phyloP scores from a whole-genome alignment of 1,140 invertebrate genomes.

The Nilaparvata lugens region DNA sequence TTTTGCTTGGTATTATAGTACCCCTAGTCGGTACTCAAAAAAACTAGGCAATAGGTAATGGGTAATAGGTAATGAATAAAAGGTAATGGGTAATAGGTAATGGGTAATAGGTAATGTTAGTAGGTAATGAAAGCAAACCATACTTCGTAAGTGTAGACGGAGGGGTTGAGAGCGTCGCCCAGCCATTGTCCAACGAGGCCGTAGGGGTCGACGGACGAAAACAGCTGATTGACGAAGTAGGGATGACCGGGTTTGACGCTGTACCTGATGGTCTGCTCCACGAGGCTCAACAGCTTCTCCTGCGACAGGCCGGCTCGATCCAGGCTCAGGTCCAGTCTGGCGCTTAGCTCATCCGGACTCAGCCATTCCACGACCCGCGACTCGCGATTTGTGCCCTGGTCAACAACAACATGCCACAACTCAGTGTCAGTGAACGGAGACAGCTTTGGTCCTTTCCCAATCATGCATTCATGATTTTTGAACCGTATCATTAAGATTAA shows the following conservation, averaged over 20 bases:
- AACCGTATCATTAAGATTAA: no score
- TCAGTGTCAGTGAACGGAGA: no score
- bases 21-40: no score
- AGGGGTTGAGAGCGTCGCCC: constrained; percentile 76
- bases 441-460: no score
- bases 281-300: constrained; percentile 51
- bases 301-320: constrained; percentile 44
- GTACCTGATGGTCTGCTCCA: constrained; percentile 60
- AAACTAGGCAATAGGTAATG: no score
- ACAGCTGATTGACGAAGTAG: constrained; percentile 78
- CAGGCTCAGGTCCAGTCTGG: constrained; percentile 55
- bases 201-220: constrained; percentile 69
- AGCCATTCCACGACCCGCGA: constrained; percentile 67
- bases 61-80: no score
- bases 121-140: no score
- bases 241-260: constrained; percentile 83
- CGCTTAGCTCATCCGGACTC: constrained; percentile 52
- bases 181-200: constrained; percentile 77
- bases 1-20: no score
- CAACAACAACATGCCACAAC: no score
- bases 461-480: no score
- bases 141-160: constrained; percentile 84
- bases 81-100: no score
- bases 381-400: constrained; percentile 56
- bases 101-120: no score